These are phyloP conservation scores for Semnornis frantzii DNA, from an alignment of 2,113 vertebrate genomes.

Conservation along the genomic window DNA sequence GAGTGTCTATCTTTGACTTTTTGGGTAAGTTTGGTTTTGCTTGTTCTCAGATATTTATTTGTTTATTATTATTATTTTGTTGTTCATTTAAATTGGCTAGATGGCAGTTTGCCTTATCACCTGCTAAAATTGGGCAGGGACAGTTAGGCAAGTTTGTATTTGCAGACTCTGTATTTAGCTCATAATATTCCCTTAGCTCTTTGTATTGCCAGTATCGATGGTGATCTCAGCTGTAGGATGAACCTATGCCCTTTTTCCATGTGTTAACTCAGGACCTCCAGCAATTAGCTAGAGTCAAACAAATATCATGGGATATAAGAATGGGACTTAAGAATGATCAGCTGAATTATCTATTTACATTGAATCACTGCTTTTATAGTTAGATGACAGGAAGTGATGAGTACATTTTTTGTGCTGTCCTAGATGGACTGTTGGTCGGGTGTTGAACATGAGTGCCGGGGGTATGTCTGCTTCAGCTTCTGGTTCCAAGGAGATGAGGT, in stretches of 20 bases:
- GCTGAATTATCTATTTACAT: background rate
- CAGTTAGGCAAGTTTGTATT: background rate
- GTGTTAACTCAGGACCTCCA: background rate
- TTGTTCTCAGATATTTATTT: background rate
- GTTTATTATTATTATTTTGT: background rate
- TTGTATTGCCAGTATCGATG: background rate
- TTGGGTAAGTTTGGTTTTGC: background rate
- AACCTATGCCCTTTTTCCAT: background rate
- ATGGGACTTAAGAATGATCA: background rate
- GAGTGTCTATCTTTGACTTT: background rate
- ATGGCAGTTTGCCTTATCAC: background rate
- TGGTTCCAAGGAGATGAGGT: background rate
- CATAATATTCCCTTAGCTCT: background rate
- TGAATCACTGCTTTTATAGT: background rate
- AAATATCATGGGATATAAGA: background rate
- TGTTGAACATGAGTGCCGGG: background rate
- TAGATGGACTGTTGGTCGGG: background rate
- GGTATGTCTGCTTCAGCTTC: background rate
- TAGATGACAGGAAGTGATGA: background rate
- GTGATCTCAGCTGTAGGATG: background rate
- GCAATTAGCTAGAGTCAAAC: background rate
- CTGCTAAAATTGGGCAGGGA: background rate
- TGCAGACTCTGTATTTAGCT: background rate
- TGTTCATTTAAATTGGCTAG: background rate
- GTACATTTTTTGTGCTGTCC: background rate